Percentiles rank a stretch among this genome's conserved stretches.
These are phyloP conservation scores for Paracentrotus lividus DNA, from an alignment of 53 echinoderm and acorn worm species.

Conservation along the genomic window DNA sequence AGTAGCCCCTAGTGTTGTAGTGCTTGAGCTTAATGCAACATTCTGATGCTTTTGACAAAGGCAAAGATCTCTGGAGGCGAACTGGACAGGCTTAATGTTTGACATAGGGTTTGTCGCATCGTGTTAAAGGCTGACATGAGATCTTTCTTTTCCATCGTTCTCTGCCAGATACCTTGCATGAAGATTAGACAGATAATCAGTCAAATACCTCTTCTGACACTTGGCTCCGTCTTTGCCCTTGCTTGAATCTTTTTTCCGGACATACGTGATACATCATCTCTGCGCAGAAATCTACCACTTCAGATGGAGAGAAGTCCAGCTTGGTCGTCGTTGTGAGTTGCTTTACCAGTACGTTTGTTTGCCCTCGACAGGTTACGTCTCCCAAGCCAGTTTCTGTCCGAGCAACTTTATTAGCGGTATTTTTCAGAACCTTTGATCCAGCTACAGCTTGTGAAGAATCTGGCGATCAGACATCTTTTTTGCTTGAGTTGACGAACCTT, in stretches of 20 bases:
- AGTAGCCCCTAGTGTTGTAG: constrained; percentile 51
- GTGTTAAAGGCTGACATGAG: constrained; percentile 73
- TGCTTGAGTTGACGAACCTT: background rate
- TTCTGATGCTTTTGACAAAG: constrained; percentile 77
- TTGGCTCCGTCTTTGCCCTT: constrained; percentile 60
- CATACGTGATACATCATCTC: constrained; percentile 74
- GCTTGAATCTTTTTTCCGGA: constrained; percentile 72
- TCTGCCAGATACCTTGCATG: constrained; percentile 68
- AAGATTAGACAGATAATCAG: constrained; percentile 71
- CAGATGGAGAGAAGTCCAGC: constrained; percentile 68
- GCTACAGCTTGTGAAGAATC: constrained; percentile 43
- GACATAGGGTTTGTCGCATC: constrained; percentile 54
- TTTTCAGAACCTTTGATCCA: constrained; percentile 66
- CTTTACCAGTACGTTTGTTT: constrained; percentile 7
- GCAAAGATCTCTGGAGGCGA: constrained; percentile 62
- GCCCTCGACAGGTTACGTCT: constrained; percentile 67
- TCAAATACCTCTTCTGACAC: constrained; percentile 67
- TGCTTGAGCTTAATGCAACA: constrained; percentile 72
- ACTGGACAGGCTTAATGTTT: constrained; percentile 74
- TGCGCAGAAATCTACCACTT: constrained; percentile 73
- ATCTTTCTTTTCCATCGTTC: constrained; percentile 69
- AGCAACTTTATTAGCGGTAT: constrained; percentile 67
- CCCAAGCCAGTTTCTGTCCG: constrained; percentile 65
- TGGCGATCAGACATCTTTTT: background rate
- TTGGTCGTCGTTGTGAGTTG: constrained; percentile 25